Evolutionary conservation across 2,888 invertebrate species (phyloP).

Genomic region (Chalcosyrphus nemorum): DNA sequence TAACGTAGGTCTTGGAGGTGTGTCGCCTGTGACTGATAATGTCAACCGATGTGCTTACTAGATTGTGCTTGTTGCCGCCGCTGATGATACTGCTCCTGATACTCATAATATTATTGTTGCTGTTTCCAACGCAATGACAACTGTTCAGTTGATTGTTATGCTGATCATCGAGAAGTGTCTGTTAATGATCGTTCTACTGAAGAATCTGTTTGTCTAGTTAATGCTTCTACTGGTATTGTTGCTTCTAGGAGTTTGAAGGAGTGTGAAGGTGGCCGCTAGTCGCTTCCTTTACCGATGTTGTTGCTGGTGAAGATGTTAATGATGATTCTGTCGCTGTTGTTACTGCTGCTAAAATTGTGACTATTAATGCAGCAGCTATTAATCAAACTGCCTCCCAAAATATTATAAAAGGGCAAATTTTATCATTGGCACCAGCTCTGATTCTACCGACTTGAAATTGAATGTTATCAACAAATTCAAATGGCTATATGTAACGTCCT

Average conservation of each 20-base stretch:
- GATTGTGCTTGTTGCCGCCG: neutral
- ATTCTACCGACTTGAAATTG: neutral
- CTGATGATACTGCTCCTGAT: neutral
- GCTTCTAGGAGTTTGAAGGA: neutral
- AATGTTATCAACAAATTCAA: neutral
- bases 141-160: neutral
- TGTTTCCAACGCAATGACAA: too few relatives aligned
- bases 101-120: neutral
- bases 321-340: neutral
- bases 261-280: neutral
- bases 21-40: neutral
- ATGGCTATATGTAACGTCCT: slow-evolving; percentile 14
- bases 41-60: too few relatives aligned
- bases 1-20: neutral
- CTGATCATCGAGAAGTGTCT: neutral
- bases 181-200: neutral
- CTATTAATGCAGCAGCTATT: too few relatives aligned
- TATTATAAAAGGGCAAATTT: neutral
- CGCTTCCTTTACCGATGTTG: neutral
- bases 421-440: neutral
- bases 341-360: neutral
- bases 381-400: too few relatives aligned
- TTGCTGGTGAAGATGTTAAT: neutral
- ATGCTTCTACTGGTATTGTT: neutral
- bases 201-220: neutral